Base-by-base conservation (phyloP, 2,113 vertebrate species). In the Gasterosteus aculeatus region DNA sequence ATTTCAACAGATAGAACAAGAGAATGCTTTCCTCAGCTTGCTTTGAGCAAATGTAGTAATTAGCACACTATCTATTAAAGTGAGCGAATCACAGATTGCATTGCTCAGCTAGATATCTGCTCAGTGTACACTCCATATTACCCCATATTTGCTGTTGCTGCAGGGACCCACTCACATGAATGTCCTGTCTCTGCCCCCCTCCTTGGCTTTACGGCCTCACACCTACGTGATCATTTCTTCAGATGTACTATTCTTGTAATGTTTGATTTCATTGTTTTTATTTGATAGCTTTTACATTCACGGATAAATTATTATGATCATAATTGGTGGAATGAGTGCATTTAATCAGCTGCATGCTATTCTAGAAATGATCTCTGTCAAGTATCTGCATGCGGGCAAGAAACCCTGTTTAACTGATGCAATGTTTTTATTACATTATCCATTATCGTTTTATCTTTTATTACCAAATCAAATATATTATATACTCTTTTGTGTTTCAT, bases 351-450 rank as follows among this genome's bases (percentile, higher is more conserved):
- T 72, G 51, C 0, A 39, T 16, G 53, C 16, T 15, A 5, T 70
- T 49, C 42, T 66, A n/a, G 2, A 44, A 63, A 65, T 65, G 29
- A 47, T 38, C 29, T 54, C 26, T 57, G 5, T 66, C 7, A 49
- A 47, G 47, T 19, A 3, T 54, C 10, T 19, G 70, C 10, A 46
- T 66, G 59, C 42, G 59, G 79, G 67, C 35, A 4, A 39, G 59
- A 41, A n/a, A 77, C 26, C 69, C 72, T 79, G 72, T 60, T 47
- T 3, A 16, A 58, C 81, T 64, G 14, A 60, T 54, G 53, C 26
- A 29, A 54, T 59, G 4, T 33, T 14, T 64, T 75, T 64, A 75
- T 57, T 59, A 10, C 18, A 61, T 9, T 7, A 16, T 63, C 19
- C 47, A 64, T 51, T 38, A 26, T 26, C 22, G 19, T 61, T 72